phyloP scores from a whole-genome alignment of 2,113 vertebrate species.

The Perccottus glenii region DNA sequence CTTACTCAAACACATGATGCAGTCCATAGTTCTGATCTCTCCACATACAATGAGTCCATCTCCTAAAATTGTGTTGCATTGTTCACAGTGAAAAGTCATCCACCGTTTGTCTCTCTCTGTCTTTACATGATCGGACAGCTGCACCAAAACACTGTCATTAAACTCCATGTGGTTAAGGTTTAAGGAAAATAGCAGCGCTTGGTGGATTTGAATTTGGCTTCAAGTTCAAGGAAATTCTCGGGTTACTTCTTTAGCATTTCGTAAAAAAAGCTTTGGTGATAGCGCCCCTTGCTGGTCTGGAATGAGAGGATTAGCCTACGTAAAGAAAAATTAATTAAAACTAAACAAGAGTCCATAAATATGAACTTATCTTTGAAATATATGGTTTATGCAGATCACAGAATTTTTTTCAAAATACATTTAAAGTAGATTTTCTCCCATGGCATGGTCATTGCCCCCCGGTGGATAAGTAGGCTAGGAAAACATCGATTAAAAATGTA shows the following conservation, averaged over 20 bases:
- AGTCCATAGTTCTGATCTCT: conserved; percentile 62
- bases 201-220: conserved; percentile 1
- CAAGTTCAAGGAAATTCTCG: not conserved
- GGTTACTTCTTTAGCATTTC: not conserved
- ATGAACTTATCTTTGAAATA: too few species aligned
- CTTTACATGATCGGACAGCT: not conserved
- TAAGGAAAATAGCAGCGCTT: not conserved
- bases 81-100: conserved; percentile 80
- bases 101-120: not conserved
- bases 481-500: too few species aligned
- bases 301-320: not conserved
- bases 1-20: conserved; percentile 84
- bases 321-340: too few species aligned
- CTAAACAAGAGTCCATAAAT: too few species aligned
- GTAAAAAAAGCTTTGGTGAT: not conserved
- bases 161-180: conserved; percentile 44
- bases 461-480: too few species aligned
- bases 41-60: conserved; percentile 85
- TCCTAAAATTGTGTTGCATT: conserved; percentile 80
- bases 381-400: too few species aligned
- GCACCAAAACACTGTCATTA: conserved; percentile 3
- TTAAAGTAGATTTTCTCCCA: too few species aligned
- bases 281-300: not conserved
- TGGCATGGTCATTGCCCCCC: too few species aligned
- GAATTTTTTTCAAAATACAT: too few species aligned